These are phyloP conservation scores for Tringa solitaria DNA, from an alignment of 2,113 vertebrate species.

Conservation along the genomic window DNA sequence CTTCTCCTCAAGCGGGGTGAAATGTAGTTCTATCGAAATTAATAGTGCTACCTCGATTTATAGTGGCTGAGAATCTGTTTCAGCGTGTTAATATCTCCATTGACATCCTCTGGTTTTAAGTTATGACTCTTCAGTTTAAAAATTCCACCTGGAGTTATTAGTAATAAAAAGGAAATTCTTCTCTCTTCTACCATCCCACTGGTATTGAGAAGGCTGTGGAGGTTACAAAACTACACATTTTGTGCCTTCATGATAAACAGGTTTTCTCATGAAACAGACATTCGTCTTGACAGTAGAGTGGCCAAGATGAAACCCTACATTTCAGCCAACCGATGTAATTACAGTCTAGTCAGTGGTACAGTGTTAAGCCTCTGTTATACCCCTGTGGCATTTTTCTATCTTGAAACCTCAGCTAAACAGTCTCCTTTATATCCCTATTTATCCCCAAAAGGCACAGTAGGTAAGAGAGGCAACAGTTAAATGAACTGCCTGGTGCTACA, in stretches of 20 bases:
- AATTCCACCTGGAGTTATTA: conserved; percentile 7
- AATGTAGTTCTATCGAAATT: neutral
- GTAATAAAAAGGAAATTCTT: neutral
- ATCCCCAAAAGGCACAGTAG: neutral
- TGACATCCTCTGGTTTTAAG: neutral
- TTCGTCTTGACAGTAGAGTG: neutral
- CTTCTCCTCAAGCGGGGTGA: neutral
- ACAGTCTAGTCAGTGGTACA: neutral
- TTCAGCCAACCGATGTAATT: neutral
- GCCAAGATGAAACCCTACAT: neutral
- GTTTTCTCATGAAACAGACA: neutral
- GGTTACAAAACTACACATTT: neutral
- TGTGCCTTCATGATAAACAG: neutral
- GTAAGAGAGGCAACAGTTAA: neutral
- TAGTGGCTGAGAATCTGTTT: neutral
- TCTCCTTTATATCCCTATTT: neutral
- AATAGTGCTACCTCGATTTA: neutral
- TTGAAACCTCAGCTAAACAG: neutral
- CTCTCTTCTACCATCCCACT: neutral
- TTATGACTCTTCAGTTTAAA: neutral
- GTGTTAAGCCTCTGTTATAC: neutral
- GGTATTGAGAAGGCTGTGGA: neutral
- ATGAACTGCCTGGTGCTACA: neutral
- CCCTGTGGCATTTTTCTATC: neutral
- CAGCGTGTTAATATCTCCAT: neutral